Evolutionary conservation across 1,140 invertebrate species (phyloP).

Genomic region (Formica exsecta): DNA sequence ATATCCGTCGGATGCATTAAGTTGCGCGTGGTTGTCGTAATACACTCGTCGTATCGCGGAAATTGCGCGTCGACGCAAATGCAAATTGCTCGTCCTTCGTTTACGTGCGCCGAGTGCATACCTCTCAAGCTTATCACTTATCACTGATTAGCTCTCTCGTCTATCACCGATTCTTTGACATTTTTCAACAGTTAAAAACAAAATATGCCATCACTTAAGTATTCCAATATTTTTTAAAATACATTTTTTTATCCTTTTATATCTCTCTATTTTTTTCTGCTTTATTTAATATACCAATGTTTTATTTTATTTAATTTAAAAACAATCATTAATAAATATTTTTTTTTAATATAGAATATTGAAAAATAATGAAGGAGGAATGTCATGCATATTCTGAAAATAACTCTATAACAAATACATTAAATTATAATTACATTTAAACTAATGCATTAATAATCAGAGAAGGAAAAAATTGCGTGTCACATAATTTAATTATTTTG

Average conservation of each 20-base stretch:
- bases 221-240: neutral
- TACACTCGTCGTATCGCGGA: conserved; percentile 65
- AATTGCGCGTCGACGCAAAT: conserved; percentile 64
- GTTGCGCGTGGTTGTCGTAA: conserved; percentile 60
- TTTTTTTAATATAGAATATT: neutral
- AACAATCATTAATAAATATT: neutral
- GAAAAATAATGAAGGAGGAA: neutral
- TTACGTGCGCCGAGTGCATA: neutral
- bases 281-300: neutral
- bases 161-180: conserved; percentile 3
- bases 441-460: neutral
- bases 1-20: conserved; percentile 72
- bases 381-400: neutral
- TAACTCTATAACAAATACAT: neutral
- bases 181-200: neutral
- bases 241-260: neutral
- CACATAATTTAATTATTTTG: conserved; percentile 18
- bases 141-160: conserved; percentile 30
- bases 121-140: conserved; percentile 49
- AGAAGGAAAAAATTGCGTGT: neutral
- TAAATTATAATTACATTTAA: neutral
- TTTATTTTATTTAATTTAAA: conserved; percentile 2
- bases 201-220: neutral
- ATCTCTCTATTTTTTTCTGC: neutral
- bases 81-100: conserved; percentile 43